These are phyloP conservation scores for Hemibagrus wyckioides DNA, from an alignment of 2,113 vertebrate species.

Conservation along the genomic window DNA sequence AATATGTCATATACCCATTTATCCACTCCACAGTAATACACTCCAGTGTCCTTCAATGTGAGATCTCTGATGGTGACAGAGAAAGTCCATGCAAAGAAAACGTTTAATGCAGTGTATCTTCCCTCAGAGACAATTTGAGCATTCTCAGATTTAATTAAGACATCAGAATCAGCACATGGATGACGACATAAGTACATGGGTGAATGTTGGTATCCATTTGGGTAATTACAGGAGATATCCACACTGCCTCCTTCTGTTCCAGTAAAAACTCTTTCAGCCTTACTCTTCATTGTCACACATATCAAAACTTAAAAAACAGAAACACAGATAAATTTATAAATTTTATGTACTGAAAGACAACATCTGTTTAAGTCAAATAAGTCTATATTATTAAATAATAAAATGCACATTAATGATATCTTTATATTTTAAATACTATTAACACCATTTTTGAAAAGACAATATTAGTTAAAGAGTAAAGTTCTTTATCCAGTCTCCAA, in stretches of 20 bases:
- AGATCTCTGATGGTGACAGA: conserved; percentile 45
- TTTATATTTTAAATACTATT: not conserved
- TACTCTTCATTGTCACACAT: not conserved
- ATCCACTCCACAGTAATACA: conserved; percentile 54
- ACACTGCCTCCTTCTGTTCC: conserved; percentile 41
- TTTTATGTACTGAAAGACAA: too few species aligned
- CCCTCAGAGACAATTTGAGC: not conserved
- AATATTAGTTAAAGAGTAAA: not conserved
- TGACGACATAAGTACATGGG: conserved; percentile 47
- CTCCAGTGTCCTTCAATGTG: conserved; percentile 29
- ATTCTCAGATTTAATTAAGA: conserved; percentile 39
- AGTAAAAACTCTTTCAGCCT: conserved; percentile 4
- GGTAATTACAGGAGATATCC: conserved; percentile 40
- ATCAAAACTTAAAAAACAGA: conserved; percentile 35
- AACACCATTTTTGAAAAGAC: not conserved
- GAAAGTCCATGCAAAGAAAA: not conserved
- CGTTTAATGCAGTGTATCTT: conserved; percentile 39
- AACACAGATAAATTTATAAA: not conserved
- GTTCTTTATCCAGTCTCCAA: not conserved
- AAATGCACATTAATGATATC: too few species aligned
- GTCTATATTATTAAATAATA: too few species aligned
- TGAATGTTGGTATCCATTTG: not conserved
- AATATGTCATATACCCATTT: conserved; percentile 9
- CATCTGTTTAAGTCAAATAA: not conserved
- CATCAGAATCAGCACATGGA: conserved; percentile 25